A percentile compares a stretch with the other conserved stretches of the same genome.
phyloP scores from a whole-genome alignment of 37 sponge, comb jelly and placozoan species.

The Halisarca cf. caerulea region DNA sequence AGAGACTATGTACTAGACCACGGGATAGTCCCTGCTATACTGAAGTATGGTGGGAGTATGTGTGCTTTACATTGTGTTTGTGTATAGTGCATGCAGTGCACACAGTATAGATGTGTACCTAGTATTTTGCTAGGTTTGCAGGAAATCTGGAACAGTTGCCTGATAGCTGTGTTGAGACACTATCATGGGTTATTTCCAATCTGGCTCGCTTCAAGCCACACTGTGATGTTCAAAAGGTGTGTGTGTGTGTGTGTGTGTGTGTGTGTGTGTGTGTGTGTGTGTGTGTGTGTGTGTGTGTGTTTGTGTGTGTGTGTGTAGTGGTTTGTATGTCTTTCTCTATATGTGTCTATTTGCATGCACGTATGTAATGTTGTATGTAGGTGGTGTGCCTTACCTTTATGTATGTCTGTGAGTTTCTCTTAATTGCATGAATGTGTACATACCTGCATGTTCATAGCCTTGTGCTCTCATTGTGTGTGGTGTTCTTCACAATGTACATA shows the following conservation, averaged over 20 bases:
- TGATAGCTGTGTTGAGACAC: slow-evolving; percentile 34
- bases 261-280: neutral
- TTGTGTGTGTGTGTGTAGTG: neutral
- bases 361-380: slow-evolving; percentile 44
- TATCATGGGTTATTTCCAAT: slow-evolving; percentile 70
- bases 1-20: slow-evolving; percentile 53
- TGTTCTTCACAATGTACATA: neutral
- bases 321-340: neutral
- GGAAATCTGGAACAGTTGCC: slow-evolving; percentile 6
- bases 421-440: too few species aligned
- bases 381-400: slow-evolving; percentile 30
- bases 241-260: neutral
- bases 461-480: too few species aligned
- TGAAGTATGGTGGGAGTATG: too few species aligned
- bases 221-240: slow-evolving; percentile 48
- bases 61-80: too few species aligned
- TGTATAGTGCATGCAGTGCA: too few species aligned
- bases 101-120: too few species aligned
- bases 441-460: too few species aligned
- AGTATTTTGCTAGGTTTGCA: neutral
- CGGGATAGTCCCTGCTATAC: slow-evolving; percentile 18
- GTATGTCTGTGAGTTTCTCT: too few species aligned
- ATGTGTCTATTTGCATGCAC: too few species aligned
- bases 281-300: neutral
- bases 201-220: slow-evolving; percentile 62